phyloP scores from a whole-genome alignment of 2,797 vertebrate genomes.

The Hippocampus kuda region DNA sequence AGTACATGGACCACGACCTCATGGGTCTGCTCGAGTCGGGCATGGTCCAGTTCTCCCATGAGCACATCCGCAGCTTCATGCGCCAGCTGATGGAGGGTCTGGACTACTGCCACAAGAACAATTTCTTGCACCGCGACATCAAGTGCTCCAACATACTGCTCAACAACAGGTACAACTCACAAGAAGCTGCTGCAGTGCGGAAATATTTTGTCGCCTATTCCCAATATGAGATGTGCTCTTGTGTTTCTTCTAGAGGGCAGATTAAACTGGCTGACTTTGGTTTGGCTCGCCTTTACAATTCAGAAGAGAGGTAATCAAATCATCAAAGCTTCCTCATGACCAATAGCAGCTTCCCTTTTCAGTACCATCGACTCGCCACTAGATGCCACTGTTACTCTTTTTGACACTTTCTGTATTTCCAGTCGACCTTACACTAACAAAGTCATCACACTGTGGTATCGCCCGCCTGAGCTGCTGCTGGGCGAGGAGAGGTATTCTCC shows the following conservation, averaged over 20 bases:
- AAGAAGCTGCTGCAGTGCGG: background rate
- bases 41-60: slow-evolving; percentile 94
- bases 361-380: slow-evolving; percentile 22
- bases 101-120: slow-evolving; percentile 99
- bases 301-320: slow-evolving; percentile 86
- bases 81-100: slow-evolving; percentile 97
- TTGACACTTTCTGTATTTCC: slow-evolving; percentile 13
- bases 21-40: slow-evolving; percentile 99
- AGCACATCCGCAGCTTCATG: slow-evolving; percentile 98
- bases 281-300: slow-evolving; percentile 94
- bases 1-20: slow-evolving; percentile 99
- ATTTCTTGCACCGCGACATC: slow-evolving; percentile 96
- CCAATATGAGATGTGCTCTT: background rate
- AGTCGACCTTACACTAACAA: slow-evolving; percentile 99
- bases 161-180: slow-evolving; percentile 82
- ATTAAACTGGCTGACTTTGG: slow-evolving; percentile 98
- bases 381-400: slow-evolving; percentile 36
- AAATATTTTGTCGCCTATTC: background rate
- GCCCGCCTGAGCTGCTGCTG: slow-evolving; percentile 79
- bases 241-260: slow-evolving; percentile 75
- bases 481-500: slow-evolving; percentile 85
- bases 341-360: background rate
- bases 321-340: background rate
- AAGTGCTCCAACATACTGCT: slow-evolving; percentile 98
- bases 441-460: slow-evolving; percentile 99